These are phyloP conservation scores for Trichonephila inaurata DNA, from an alignment of 1,140 invertebrate species.

Conservation along the genomic window DNA sequence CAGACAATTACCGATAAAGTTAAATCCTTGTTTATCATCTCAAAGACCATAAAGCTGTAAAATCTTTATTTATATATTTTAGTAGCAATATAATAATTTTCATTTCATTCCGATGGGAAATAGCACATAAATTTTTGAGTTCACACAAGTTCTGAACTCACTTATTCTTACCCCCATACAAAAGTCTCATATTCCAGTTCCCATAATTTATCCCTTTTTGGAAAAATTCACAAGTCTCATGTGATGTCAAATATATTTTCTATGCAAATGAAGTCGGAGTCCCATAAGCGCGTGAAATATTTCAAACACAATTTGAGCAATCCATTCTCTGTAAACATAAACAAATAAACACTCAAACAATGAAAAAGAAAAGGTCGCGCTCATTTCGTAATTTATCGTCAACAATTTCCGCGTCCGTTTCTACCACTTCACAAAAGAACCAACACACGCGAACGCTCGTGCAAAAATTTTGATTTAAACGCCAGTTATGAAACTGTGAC, in stretches of 20 bases:
- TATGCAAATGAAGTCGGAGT: not conserved
- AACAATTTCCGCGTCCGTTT: not conserved
- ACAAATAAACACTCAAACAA: constrained; percentile 1
- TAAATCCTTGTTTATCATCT: too few species aligned
- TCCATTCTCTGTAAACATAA: not conserved
- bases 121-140: not conserved
- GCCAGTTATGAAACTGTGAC: constrained; percentile 69
- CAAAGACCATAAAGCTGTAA: too few species aligned
- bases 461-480: constrained; percentile 74
- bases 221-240: not conserved
- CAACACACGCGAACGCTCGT: not conserved
- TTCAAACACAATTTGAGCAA: constrained; percentile 6
- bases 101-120: not conserved
- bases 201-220: not conserved
- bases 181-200: not conserved
- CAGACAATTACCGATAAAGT: too few species aligned
- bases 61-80: too few species aligned
- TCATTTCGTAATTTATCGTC: constrained; percentile 14
- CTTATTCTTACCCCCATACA: not conserved
- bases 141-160: not conserved
- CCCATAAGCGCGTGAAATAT: constrained; percentile 17
- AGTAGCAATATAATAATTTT: too few species aligned
- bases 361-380: constrained; percentile 38
- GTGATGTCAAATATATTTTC: not conserved
- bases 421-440: constrained; percentile 1